Base-by-base conservation (phyloP, 2,888 invertebrate species). In the Eurois occulta region DNA sequence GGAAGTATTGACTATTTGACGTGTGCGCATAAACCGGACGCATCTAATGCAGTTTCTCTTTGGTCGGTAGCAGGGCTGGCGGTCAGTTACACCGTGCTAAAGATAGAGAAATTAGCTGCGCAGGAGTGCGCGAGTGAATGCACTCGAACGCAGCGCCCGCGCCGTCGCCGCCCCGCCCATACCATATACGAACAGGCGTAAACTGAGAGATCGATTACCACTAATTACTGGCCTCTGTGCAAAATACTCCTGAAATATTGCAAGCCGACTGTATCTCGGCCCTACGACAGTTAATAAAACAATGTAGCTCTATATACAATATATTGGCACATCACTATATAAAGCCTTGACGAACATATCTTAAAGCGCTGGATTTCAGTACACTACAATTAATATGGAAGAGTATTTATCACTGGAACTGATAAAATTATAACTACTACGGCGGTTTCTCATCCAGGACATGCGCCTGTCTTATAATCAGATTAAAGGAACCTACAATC, bases 11-110 rank as follows among this genome's bases (percentile, higher is more conserved):
- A 67, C 67, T 88, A 88, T 92, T 93, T 94, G 94, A 94, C 91
- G 93, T 91, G 91, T 92, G 91, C 91, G 90, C 91, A 91, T 90
- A 95, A 95, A 95, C 95, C 95, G 95, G 95, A 95, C 93, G 95
- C 94, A 92, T 95, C 95, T 95, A 95, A 95, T 94, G 95, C 96
- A 95, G 95, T 96, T 95, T 96, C 95, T 95, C 95, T 94, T 93
- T 91, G 90, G 93, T 91, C 87, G 75, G 92, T 91, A 94, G 93
- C 94, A 85, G 87, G 94, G 92, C 91, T 90, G 86, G 88, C 95
- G 96, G 96, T 96, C 96, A 96, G 94, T 96, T 95, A 96, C 94
- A 92, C 95, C 94, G 94, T 91, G 94, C 96, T 96, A 96, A 96
- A 96, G 96, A 96, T 96, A 96, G 96, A 96, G 95, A 96, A 96